A percentile compares a stretch with the other conserved stretches of the same genome.
phyloP scores from a whole-genome alignment of 2,888 invertebrate species.

The Heliconius erato region DNA sequence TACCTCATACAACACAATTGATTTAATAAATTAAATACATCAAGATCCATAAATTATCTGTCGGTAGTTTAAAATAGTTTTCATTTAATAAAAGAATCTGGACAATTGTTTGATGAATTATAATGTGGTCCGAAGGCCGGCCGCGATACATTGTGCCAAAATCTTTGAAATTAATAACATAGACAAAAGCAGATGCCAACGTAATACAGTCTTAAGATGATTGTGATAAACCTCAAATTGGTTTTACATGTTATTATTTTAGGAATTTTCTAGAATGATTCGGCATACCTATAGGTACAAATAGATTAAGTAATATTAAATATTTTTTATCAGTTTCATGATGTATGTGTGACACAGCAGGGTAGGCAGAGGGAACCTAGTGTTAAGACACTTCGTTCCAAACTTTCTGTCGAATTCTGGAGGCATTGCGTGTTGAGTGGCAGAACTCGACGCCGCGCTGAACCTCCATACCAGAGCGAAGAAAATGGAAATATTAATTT shows the following conservation, averaged over 20 bases:
- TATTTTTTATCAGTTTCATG: not conserved
- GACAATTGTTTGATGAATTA: conserved; percentile 53
- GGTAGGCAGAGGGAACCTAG: too few species aligned
- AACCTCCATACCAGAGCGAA: too few species aligned
- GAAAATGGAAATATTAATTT: too few species aligned
- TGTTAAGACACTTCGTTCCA: too few species aligned
- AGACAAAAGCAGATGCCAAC: conserved; percentile 32
- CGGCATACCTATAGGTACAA: conserved; percentile 55
- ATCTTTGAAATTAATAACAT: conserved; percentile 49
- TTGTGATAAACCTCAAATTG: conserved; percentile 38
- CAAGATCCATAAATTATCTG: conserved; percentile 48
- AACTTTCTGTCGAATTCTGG: too few species aligned
- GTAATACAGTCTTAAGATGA: conserved; percentile 28
- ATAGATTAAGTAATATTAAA: conserved; percentile 57
- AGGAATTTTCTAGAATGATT: conserved; percentile 57
- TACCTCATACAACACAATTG: conserved; percentile 23
- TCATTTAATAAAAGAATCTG: conserved; percentile 47
- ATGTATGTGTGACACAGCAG: too few species aligned
- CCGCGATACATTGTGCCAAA: conserved; percentile 65
- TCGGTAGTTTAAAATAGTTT: conserved; percentile 49
- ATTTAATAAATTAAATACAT: conserved; percentile 45
- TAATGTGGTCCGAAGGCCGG: conserved; percentile 63
- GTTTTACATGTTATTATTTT: conserved; percentile 21
- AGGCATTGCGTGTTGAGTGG: too few species aligned
- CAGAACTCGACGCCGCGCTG: too few species aligned